phyloP scores from a whole-genome alignment of 2,888 invertebrate species.

The Ochropacha duplaris region DNA sequence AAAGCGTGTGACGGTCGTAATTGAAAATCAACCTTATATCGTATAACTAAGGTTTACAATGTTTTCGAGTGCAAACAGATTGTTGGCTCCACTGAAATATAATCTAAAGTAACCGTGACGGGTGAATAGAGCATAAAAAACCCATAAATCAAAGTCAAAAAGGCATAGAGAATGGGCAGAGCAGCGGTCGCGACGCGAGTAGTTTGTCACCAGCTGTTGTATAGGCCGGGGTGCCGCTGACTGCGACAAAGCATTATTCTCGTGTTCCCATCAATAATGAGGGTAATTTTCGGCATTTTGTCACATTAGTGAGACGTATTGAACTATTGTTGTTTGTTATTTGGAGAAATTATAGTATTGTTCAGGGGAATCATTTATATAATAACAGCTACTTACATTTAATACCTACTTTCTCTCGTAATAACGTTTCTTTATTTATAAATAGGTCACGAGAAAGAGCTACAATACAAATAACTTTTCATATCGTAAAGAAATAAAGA shows the following conservation, averaged over 20 bases:
- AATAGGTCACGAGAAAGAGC: neutral
- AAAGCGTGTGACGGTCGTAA: slow-evolving; percentile 10
- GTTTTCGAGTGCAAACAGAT: slow-evolving; percentile 10
- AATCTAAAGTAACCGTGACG: slow-evolving; percentile 76
- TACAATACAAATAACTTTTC: neutral
- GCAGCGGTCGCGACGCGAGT: slow-evolving; percentile 71
- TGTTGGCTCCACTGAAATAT: slow-evolving; percentile 48
- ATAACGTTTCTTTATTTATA: neutral
- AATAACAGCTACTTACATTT: neutral
- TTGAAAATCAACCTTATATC: slow-evolving; percentile 35
- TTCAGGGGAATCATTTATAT: slow-evolving; percentile 1
- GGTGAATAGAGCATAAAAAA: slow-evolving; percentile 82
- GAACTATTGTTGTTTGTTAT: slow-evolving; percentile 67
- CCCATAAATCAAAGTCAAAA: slow-evolving; percentile 84
- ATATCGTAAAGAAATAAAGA: too few species aligned
- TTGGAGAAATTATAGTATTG: slow-evolving; percentile 44
- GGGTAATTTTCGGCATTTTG: slow-evolving; percentile 80
- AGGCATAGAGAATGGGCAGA: slow-evolving; percentile 80
- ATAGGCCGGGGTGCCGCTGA: slow-evolving; percentile 36
- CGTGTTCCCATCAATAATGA: slow-evolving; percentile 78
- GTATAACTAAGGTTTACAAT: slow-evolving; percentile 27
- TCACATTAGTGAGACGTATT: slow-evolving; percentile 77
- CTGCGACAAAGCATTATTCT: slow-evolving; percentile 61
- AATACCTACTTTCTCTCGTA: neutral
- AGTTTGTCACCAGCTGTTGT: slow-evolving; percentile 77